Base-by-base conservation (phyloP, 1,140 invertebrate genomes). In the Bicyclus anynana region DNA sequence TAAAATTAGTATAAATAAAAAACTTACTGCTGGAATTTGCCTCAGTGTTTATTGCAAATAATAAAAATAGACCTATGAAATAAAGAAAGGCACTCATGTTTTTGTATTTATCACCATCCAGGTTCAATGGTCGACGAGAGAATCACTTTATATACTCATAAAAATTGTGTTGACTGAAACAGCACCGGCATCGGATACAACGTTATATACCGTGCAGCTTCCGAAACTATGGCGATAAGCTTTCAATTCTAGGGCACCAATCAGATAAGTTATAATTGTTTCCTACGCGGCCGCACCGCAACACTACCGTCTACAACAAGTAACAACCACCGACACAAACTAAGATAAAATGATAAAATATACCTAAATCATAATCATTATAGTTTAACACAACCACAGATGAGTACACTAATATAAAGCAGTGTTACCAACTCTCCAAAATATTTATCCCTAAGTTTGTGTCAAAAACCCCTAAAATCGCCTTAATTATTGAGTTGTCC, bases 141-240 rank as follows among this genome's bases (percentile, higher is more conserved):
- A 53, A 62, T 59, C 52, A 59, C 52, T 27, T 29, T 37, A 53
- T 59, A 14, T 50, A 71, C 67, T 59, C 44, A 53, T 63, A 59
- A 57, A 69, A 53, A 53, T 53, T 35, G 59, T 55, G 61, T 55
- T 70, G 54, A 44, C 57, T 53, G 65, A 64, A 66, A 42, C 58
- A 56, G 42, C 54, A 59, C 47, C 9, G 38, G 60, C 29, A 48
- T 60, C n/a, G n/a, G n/a, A n/a, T n/a, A n/a, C 62, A 69, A 55
- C 62, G 67, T 74, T 77, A 72, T 38, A 49, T 47, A 55, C 48
- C n/a, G n/a, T 67, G 29, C 64, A 69, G 65, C 69, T 77, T 78
- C 74, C 72, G 26, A 27, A 37, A 37, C 65, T 65, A 48, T 18
- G 4, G 26, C 72, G 72, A 80, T 80, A 79, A 78, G 60, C 61